Percentiles rank a stretch among this genome's conserved stretches.
Conservation (phyloP, 2,797 vertebrate genomes). For the Aeoliscus strigatus region DNA sequence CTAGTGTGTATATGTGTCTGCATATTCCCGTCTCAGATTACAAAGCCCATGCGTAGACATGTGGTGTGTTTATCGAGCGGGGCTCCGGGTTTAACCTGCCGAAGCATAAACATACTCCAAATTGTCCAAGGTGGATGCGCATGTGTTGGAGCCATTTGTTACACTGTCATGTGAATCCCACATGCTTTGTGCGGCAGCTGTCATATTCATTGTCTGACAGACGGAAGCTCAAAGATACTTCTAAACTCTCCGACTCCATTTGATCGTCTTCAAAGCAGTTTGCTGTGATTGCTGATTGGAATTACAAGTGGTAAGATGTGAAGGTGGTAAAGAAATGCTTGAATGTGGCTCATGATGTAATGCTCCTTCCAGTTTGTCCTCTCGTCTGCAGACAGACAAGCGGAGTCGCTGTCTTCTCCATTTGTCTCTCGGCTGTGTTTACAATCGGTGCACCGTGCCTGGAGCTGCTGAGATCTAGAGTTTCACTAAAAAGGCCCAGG, state of each 20-base stretch:
- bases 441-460: conserved; percentile 59
- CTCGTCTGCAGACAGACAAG: conserved; percentile 31
- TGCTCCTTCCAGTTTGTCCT: conserved; percentile 21
- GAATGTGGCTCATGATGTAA: conserved; percentile 37
- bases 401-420: too few species aligned
- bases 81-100: conserved; percentile 6
- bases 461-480: conserved; percentile 56
- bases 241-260: too few species aligned
- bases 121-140: conserved; percentile 5
- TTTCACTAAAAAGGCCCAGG: conserved; percentile 60
- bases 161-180: too few species aligned
- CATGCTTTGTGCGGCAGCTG: too few species aligned
- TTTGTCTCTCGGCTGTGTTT: conserved; percentile 64
- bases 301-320: background rate
- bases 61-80: background rate
- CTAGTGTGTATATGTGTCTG: too few species aligned
- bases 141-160: conserved; percentile 12
- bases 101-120: conserved; percentile 8
- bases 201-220: too few species aligned
- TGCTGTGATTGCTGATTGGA: too few species aligned
- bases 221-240: too few species aligned
- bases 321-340: too few species aligned
- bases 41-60: background rate
- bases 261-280: too few species aligned
- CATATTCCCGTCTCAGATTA: conserved; percentile 10